Conservation (phyloP, 1,140 invertebrate genomes). For the Pseudomyrmex dendroicus region DNA sequence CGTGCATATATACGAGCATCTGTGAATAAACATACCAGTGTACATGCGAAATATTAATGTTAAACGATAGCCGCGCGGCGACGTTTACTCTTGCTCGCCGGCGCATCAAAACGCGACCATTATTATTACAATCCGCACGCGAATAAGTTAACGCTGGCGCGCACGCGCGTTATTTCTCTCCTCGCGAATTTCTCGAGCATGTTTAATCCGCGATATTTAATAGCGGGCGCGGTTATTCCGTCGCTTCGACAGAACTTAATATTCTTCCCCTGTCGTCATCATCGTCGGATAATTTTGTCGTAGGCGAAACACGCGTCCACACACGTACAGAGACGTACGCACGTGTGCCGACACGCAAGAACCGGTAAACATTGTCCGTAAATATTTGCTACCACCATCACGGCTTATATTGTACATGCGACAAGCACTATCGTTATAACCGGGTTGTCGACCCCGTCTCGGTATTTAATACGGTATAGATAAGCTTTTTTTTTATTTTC, state of each 20-base stretch:
- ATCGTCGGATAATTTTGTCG: conserved; percentile 52
- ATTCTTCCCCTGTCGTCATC: conserved; percentile 25
- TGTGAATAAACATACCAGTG: conserved; percentile 24
- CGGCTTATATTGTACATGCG: conserved; percentile 53
- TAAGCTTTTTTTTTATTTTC: conserved; percentile 32
- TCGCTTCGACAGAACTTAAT: conserved; percentile 54
- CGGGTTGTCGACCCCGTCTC: conserved; percentile 46
- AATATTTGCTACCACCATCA: conserved; percentile 57
- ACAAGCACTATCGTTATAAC: conserved; percentile 48
- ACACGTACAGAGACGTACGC: background rate
- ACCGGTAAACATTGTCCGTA: conserved; percentile 42
- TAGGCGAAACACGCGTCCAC: background rate
- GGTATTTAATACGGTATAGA: conserved; percentile 44
- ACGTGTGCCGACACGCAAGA: background rate
- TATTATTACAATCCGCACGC: conserved; percentile 40
- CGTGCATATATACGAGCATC: background rate
- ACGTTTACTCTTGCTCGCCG: conserved; percentile 36
- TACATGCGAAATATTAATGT: conserved; percentile 37
- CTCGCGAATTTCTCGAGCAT: conserved; percentile 55
- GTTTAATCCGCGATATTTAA: conserved; percentile 46
- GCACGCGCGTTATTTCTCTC: conserved; percentile 28
- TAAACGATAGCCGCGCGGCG: conserved; percentile 11
- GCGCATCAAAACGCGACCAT: conserved; percentile 23
- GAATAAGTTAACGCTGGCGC: conserved; percentile 39
- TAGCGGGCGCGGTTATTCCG: conserved; percentile 26